Evolutionary conservation across 2,113 vertebrate genomes (phyloP).

Genomic region (Gasterosteus aculeatus): DNA sequence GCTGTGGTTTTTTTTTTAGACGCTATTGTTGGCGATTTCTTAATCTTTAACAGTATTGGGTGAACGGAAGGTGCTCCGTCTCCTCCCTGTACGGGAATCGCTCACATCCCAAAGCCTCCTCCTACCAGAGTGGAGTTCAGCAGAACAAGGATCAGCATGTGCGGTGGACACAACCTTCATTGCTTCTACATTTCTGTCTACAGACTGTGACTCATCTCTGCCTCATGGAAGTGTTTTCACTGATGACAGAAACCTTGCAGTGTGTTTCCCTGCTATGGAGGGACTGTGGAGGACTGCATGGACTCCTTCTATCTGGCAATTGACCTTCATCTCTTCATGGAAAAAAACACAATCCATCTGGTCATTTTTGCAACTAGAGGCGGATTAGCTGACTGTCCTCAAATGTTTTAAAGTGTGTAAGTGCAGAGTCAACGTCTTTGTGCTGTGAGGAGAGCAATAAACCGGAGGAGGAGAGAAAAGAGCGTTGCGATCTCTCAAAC

Average conservation of each 20-base stretch:
- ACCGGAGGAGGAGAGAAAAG: slow-evolving; percentile 27
- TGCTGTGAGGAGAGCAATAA: slow-evolving; percentile 49
- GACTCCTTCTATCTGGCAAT: neutral
- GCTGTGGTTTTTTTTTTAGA: too few species aligned
- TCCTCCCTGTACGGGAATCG: neutral
- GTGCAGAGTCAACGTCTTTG: slow-evolving; percentile 39
- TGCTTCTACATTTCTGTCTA: slow-evolving; percentile 6
- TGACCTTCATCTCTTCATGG: slow-evolving; percentile 27
- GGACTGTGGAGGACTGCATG: slow-evolving; percentile 19
- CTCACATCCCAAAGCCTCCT: neutral
- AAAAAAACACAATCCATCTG: slow-evolving; percentile 16
- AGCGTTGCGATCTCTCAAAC: slow-evolving; percentile 32
- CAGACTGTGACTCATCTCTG: slow-evolving; percentile 55
- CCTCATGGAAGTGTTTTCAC: slow-evolving; percentile 36
- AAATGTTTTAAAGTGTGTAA: slow-evolving; percentile 53
- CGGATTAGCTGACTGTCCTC: slow-evolving; percentile 17
- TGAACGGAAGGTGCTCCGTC: too few species aligned
- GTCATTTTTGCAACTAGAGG: slow-evolving; percentile 1
- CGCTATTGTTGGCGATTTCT: too few species aligned
- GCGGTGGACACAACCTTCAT: neutral
- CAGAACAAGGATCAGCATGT: neutral
- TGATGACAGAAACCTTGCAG: slow-evolving; percentile 26
- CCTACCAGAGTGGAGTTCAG: neutral
- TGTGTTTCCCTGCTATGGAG: slow-evolving; percentile 23
- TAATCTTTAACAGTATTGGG: too few species aligned